Base-by-base conservation (phyloP, 1,140 invertebrate genomes). In the Drosophila sp. region DNA sequence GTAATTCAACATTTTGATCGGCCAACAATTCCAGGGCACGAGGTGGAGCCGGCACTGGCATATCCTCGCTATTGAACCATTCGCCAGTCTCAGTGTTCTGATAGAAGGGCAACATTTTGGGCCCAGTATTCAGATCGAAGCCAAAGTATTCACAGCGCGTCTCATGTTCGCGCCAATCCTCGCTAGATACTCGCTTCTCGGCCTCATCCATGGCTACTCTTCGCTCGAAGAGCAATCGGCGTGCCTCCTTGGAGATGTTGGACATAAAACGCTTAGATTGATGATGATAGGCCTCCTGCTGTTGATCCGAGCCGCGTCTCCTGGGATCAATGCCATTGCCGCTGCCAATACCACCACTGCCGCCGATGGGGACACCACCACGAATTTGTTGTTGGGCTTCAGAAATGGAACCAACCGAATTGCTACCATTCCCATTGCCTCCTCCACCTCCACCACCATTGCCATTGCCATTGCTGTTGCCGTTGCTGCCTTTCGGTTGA, bases 141-240 rank as follows among this genome's bases (percentile, higher is more conserved):
- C 94, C 94, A 64, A 95, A 92, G 60, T 94, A 93, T 23, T 94
- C 76, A 78, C 94, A 95, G 70, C 94, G 94, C 29, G 93, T 92
- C 81, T 96, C 94, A 94, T 91, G 90, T 69, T 95, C 93, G 33
- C 94, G 95, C 94, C 66, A 94, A 90, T 83, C 95, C 94, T 78
- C 95, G 92, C 70, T 95, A 35, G 44, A 73, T 8, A 94, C 90
- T 32, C 95, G 93, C 44, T 94, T 93, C 72, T 95, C 94, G 56
- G 95, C 94, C 76, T 95, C 94, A 67, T 96, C 94, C 71, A 95
- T 93, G 10, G 95, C 95, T 33, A 96, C 95, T 72, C 90, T 95
- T 17, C 95, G 91, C 25, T 96, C 96, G 92, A 97, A 98, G 58
- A 96, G 91, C 81, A 96, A 95, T 32, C 97, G 92, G 3, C 96